Evolutionary conservation across 2,797 vertebrate genomes (phyloP).

Genomic region (Hozukius guyotensis): DNA sequence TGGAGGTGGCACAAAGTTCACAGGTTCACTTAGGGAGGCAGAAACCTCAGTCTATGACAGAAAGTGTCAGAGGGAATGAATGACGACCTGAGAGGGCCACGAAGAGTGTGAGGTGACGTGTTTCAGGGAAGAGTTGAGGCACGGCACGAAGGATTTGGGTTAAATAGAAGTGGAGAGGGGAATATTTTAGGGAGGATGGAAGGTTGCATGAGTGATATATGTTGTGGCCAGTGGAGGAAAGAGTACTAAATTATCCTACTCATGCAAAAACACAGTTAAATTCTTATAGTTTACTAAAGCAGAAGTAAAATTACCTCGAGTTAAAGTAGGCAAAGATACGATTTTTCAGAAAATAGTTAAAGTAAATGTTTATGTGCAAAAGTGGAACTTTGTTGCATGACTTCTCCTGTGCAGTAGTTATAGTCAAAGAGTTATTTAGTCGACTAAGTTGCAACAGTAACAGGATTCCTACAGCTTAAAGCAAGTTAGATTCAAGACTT

Average conservation of each 20-base stretch:
- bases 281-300: background rate
- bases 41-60: conserved; percentile 56
- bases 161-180: conserved; percentile 7
- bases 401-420: too few species aligned
- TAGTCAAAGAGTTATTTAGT: too few species aligned
- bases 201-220: background rate
- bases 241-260: background rate
- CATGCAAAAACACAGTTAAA: background rate
- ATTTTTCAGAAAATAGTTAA: too few species aligned
- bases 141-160: background rate
- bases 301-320: too few species aligned
- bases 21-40: conserved; percentile 37
- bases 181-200: conserved; percentile 2
- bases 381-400: too few species aligned
- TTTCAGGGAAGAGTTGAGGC: conserved; percentile 4
- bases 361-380: too few species aligned
- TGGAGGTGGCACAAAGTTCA: conserved; percentile 26
- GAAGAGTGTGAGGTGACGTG: conserved; percentile 7
- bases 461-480: too few species aligned
- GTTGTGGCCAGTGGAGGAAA: background rate
- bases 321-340: too few species aligned
- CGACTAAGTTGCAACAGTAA: too few species aligned
- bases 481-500: too few species aligned
- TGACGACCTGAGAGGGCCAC: conserved; percentile 45
- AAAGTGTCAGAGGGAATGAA: conserved; percentile 59